Base-by-base conservation (phyloP, 2,888 invertebrate species). In the Eristalis intricaria region DNA sequence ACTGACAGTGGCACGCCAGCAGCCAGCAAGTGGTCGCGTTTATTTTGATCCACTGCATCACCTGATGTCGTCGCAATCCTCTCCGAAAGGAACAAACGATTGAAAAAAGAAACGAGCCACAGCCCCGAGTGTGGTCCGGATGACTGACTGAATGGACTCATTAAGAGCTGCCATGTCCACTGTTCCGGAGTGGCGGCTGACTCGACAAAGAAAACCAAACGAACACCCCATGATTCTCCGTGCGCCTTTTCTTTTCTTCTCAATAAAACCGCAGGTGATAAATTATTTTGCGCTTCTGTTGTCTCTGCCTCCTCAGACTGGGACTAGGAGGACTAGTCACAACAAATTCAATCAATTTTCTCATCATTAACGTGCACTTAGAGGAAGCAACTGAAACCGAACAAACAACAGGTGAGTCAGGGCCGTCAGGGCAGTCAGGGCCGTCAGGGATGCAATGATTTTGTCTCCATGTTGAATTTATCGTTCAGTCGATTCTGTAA, bases 341-440 rank as follows among this genome's bases (percentile, higher is more conserved):
- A 81, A 81, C 82, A 78, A 86, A 82, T 85, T 85, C 77, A 85
- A 86, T 86, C 82, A 86, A 74, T 86, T 86, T 78, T 86, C 85
- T 82, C 85, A 86, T 86, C 85, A 82, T 86, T 86, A 82, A 78
- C 77, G 15, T 64, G 32, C 22, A 38, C 22, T 65, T 65, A 65
- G 64, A 63, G 71, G 64, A 71, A 70, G 38, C 56, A 69, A 29
- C 50, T 22, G 35, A 38, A 19, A 4, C 0, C 13, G 32, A 4
- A 56, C 10, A 35, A n/a, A 23, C 71, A 85, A 76, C 81, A 81
- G 80, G 84, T 76, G 68, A 63, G 61, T 29, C 60, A 50, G 29
- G n/a, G 22, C 68, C 50, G 74, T 65, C 79, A 84, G 84, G 78
- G 73, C 32, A 63, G 61, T 29, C 60, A 60, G 29, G n/a, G 35